These are phyloP conservation scores for Idaea straminata DNA, from an alignment of 2,888 invertebrate genomes.

Conservation along the genomic window DNA sequence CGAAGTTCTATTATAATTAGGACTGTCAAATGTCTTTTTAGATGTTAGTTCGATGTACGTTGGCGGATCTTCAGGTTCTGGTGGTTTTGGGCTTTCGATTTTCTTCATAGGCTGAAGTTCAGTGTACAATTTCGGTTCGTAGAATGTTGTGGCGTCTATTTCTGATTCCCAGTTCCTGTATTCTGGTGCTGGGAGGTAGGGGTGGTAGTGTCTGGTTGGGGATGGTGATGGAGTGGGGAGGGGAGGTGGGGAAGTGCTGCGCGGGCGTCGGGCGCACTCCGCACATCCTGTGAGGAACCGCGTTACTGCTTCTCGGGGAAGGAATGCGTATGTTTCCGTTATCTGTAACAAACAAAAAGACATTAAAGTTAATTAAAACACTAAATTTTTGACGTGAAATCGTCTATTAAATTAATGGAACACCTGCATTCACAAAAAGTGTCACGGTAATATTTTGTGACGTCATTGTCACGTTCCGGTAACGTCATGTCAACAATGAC, in stretches of 20 bases:
- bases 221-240: constrained; percentile 75
- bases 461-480: too few relatives aligned
- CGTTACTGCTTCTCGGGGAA: constrained; percentile 97
- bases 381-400: too few relatives aligned
- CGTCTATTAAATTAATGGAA: too few relatives aligned
- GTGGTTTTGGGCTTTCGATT: constrained; percentile 64
- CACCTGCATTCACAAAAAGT: too few relatives aligned
- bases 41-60: constrained; percentile 72
- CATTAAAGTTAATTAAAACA: constrained; percentile 12
- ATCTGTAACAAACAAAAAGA: constrained; percentile 83
- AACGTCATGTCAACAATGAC: too few relatives aligned
- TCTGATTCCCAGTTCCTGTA: constrained; percentile 78
- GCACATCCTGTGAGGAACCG: constrained; percentile 96
- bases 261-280: constrained; percentile 92
- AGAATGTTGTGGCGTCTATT: constrained; percentile 75
- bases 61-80: constrained; percentile 63
- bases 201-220: constrained; percentile 71
- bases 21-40: constrained; percentile 58
- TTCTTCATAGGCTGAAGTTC: constrained; percentile 70
- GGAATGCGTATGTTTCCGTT: constrained; percentile 96
- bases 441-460: too few relatives aligned
- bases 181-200: constrained; percentile 68
- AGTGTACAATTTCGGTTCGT: constrained; percentile 68
- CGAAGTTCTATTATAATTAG: constrained; percentile 52
- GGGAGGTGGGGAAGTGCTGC: constrained; percentile 82